Conservation (phyloP, 2,113 vertebrate genomes). For the Salvelinus alpinus region DNA sequence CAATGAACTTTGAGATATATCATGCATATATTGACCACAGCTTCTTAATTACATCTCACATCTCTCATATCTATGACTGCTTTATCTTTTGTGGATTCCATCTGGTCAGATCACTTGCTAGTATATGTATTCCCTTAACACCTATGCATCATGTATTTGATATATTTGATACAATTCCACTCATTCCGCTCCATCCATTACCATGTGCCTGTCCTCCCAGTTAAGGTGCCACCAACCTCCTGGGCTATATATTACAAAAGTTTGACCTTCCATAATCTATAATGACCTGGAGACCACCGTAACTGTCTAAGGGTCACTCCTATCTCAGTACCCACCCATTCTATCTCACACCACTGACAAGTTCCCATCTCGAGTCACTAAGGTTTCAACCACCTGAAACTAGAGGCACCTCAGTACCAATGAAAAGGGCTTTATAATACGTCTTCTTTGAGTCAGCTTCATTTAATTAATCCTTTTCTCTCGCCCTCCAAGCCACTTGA, state of each 20-base stretch:
- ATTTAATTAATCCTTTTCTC: conserved; percentile 55
- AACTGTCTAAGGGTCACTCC: not conserved
- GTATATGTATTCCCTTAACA: not conserved
- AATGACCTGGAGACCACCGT: not conserved
- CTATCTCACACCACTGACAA: not conserved
- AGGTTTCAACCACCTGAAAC: not conserved
- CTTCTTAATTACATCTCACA: not conserved
- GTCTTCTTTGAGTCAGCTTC: conserved; percentile 32
- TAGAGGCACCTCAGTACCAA: too few relatives aligned
- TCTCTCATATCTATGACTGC: conserved; percentile 11
- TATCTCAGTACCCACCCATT: not conserved
- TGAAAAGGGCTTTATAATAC: not conserved
- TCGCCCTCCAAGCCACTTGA: conserved; percentile 36
- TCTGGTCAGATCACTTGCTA: not conserved
- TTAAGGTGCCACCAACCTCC: too few relatives aligned
- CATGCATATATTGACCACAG: not conserved
- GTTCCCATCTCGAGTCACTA: not conserved
- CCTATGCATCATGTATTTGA: too few relatives aligned
- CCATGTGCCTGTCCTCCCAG: too few relatives aligned
- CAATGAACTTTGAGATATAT: conserved; percentile 16
- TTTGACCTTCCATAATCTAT: not conserved
- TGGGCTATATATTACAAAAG: too few relatives aligned
- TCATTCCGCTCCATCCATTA: too few relatives aligned
- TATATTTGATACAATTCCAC: too few relatives aligned
- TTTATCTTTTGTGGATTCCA: not conserved